phyloP scores from a whole-genome alignment of 2,888 invertebrate species.

The Nycteola revayana region DNA sequence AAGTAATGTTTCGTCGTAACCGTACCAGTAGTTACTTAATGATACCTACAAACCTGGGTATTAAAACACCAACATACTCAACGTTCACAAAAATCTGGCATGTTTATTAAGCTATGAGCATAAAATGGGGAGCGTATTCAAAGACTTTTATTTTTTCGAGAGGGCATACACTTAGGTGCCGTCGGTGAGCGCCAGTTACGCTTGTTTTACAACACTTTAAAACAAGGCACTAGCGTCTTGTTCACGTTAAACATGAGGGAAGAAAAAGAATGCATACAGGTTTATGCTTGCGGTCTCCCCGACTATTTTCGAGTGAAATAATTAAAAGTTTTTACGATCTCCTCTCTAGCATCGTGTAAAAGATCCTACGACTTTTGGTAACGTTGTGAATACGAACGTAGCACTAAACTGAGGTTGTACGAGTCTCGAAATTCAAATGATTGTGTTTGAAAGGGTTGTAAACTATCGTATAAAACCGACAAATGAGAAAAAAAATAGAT shows the following conservation, averaged over 20 bases:
- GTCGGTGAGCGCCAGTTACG: constrained; percentile 51
- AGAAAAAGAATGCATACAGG: constrained; percentile 66
- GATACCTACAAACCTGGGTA: no score
- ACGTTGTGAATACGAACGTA: constrained; percentile 46
- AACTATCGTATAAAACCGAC: no score
- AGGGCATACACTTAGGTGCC: constrained; percentile 43
- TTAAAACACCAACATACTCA: no score
- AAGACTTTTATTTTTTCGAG: constrained; percentile 57
- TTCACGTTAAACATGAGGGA: constrained; percentile 43
- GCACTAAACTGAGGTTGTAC: constrained; percentile 39
- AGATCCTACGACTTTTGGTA: constrained; percentile 47
- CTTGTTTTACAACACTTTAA: constrained; percentile 79
- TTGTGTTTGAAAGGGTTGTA: constrained; percentile 25
- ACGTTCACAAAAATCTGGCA: constrained; percentile 11
- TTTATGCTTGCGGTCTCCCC: constrained; percentile 70
- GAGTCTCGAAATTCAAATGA: constrained; percentile 37
- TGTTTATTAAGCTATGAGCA: constrained; percentile 29
- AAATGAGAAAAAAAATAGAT: no score
- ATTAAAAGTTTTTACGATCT: constrained; percentile 78
- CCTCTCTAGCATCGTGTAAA: constrained; percentile 58
- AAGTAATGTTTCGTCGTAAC: no score
- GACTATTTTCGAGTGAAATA: constrained; percentile 67
- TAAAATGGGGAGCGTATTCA: constrained; percentile 37
- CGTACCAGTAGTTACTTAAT: no score
- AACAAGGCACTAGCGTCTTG: constrained; percentile 72